These are phyloP conservation scores for Drosophila pseudotalamancana DNA, from an alignment of 2,888 invertebrate genomes.

Conservation along the genomic window DNA sequence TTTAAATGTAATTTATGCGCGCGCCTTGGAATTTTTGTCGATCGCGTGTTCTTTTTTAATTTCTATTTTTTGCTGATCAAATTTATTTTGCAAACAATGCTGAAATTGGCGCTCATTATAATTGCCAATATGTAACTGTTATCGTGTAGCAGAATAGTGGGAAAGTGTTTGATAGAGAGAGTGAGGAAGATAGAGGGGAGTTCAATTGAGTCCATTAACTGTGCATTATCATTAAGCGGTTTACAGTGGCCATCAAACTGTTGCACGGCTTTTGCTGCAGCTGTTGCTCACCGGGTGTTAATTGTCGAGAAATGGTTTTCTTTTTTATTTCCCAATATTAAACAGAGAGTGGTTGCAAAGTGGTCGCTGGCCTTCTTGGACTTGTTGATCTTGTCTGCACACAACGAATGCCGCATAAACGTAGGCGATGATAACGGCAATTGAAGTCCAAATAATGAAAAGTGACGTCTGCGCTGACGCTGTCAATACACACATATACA, in stretches of 20 bases:
- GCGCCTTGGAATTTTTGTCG: constrained; percentile 45
- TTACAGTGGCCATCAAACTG: constrained; percentile 39
- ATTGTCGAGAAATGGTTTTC: constrained; percentile 31
- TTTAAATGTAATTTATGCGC: constrained; percentile 52
- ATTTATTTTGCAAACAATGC: constrained; percentile 34
- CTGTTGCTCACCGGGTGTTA: constrained; percentile 41
- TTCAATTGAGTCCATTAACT: not conserved
- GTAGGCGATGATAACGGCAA: constrained; percentile 40
- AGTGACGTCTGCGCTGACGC: constrained; percentile 45
- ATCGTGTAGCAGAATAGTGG: constrained; percentile 6
- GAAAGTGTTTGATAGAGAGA: not conserved
- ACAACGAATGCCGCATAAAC: constrained; percentile 8
- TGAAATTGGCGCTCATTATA: constrained; percentile 22
- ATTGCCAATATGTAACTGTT: constrained; percentile 35
- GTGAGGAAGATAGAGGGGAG: not conserved
- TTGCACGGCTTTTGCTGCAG: constrained; percentile 1
- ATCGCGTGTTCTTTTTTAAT: constrained; percentile 27
- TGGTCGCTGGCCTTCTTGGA: constrained; percentile 16
- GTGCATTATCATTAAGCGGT: not conserved
- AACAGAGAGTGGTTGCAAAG: constrained; percentile 19
- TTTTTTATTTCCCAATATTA: constrained; percentile 17
- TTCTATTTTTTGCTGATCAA: constrained; percentile 20
- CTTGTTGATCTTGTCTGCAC: constrained; percentile 18
- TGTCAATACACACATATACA: not conserved
- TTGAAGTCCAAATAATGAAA: constrained; percentile 31